These are phyloP conservation scores for Cephonodes hylas DNA, from an alignment of 2,888 invertebrate species.

Conservation along the genomic window DNA sequence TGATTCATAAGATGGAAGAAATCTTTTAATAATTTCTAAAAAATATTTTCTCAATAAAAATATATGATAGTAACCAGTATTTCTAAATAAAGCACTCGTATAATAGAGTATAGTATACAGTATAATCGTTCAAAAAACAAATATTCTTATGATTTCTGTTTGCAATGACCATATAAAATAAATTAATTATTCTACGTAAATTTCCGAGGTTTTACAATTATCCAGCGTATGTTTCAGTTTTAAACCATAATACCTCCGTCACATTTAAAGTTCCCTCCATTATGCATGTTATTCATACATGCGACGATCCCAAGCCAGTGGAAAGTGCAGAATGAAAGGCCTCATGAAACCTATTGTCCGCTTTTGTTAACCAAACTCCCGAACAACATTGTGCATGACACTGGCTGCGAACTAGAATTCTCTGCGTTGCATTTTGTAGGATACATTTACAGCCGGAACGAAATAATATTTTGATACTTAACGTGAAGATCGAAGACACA, in stretches of 20 bases:
- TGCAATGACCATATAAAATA: too few relatives aligned
- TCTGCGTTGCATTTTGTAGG: not conserved
- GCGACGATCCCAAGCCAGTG: not conserved
- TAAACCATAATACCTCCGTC: not conserved
- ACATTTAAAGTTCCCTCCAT: not conserved
- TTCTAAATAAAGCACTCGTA: too few relatives aligned
- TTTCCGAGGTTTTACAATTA: not conserved
- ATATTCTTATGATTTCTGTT: too few relatives aligned
- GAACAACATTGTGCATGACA: conserved; percentile 2
- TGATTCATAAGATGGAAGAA: too few relatives aligned
- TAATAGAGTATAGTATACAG: too few relatives aligned
- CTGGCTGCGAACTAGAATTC: not conserved
- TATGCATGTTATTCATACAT: not conserved
- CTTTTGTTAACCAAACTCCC: conserved; percentile 6
- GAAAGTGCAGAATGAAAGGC: conserved; percentile 2
- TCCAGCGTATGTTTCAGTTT: not conserved
- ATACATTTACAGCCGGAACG: not conserved
- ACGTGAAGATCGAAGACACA: not conserved
- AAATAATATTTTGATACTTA: not conserved
- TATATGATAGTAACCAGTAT: too few relatives aligned
- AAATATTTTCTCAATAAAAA: too few relatives aligned
- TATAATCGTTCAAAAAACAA: too few relatives aligned
- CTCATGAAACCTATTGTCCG: not conserved
- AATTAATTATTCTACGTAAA: too few relatives aligned
- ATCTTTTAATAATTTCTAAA: too few relatives aligned